Evolutionary conservation across 2,113 vertebrate genomes (phyloP), one percentile per base, ranked within the genome.

Genomic region (Butorides virescens): DNA sequence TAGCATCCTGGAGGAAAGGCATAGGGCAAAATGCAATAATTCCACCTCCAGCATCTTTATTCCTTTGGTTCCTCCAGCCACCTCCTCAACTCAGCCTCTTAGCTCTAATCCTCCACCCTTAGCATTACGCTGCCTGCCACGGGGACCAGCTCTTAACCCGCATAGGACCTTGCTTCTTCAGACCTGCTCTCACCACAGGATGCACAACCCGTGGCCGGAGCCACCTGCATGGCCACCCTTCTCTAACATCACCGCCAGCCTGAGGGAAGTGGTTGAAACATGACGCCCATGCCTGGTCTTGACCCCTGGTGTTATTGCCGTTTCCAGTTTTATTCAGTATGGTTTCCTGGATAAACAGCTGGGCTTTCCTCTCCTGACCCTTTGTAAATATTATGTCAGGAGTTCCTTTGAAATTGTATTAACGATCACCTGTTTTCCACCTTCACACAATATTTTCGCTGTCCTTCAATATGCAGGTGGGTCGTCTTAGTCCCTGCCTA

Each of bases 261-360:
- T 42, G 29, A 90, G 29, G 81, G 74, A 97, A 91, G 84, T 59
- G 85, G 73, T 82, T 91, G 70, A 86, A 91, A 90, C 2, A 1
- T 2, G 22, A 79, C 0, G 0, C 70, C 70, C 27, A 16, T 42
- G 32, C 50, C 63, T 47, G 42, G 46, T 93, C 86, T 75, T 88
- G 77, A 95, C 84, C 74, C 46, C 46, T 90, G 34, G 25, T 5
- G 2, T 55, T 90, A 79, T 78, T 84, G 52, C 15, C 3, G 0
- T 90, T 95, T 97, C 66, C 77, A 90, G 50, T 63, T 95, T 94
- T 94, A 94, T 92, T 91, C 77, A 79, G n/a, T 36, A 73, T 44
- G 77, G 66, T 77, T 97, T 96, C 91, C 96, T 93, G 84, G n/a
- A 95, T 79, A 94, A 95, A 96, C n/a, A 93, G 16, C 50, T 90